phyloP scores from a whole-genome alignment of 2,113 vertebrate genomes.

The Athene noctua region DNA sequence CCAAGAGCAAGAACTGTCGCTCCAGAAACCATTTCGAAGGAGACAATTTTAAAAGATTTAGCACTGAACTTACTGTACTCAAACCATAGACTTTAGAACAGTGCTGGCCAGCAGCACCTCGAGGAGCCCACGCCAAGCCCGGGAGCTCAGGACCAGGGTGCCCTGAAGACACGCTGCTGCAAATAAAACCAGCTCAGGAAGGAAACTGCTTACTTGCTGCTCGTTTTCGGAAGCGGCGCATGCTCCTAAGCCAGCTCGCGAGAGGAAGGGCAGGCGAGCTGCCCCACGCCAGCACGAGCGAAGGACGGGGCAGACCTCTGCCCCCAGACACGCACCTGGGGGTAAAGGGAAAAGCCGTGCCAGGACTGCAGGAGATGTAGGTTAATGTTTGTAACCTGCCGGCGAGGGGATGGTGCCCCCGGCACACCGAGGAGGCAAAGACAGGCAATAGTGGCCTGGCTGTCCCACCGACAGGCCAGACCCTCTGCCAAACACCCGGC shows the following conservation, averaged over 20 bases:
- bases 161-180: neutral
- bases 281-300: neutral
- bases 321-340: neutral
- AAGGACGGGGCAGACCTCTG: neutral
- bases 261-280: neutral
- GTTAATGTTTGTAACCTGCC: neutral
- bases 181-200: neutral
- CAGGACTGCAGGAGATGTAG: neutral
- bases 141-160: neutral
- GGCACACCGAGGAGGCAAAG: neutral
- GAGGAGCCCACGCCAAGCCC: neutral
- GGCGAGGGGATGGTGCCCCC: neutral
- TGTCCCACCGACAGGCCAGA: neutral
- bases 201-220: neutral
- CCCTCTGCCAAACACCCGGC: too few relatives aligned
- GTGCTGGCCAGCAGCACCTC: neutral
- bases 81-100: neutral
- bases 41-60: neutral
- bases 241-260: neutral
- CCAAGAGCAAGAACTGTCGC: neutral
- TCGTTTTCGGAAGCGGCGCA: neutral
- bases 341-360: neutral
- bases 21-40: slow-evolving; percentile 25
- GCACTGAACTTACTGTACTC: neutral
- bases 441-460: neutral